phyloP scores from a whole-genome alignment of 1,140 invertebrate genomes.

The Drosophila nebulosa region DNA sequence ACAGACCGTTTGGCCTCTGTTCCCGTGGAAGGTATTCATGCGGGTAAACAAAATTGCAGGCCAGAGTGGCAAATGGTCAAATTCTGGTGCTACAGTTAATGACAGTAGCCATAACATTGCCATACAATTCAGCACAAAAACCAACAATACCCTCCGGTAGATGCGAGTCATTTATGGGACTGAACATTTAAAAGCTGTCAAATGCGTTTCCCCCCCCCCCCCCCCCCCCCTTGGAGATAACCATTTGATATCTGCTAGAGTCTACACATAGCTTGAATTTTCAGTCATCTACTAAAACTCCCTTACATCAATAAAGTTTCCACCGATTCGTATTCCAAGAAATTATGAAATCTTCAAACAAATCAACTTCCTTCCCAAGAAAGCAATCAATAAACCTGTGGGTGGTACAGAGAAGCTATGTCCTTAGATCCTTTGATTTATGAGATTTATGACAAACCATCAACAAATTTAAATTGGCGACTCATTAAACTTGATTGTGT shows the following conservation, averaged over 20 bases:
- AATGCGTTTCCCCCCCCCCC: not conserved
- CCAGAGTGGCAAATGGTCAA: not conserved
- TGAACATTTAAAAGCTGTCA: slow-evolving; percentile 22
- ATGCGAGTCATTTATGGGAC: slow-evolving; percentile 17
- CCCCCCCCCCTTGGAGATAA: not conserved
- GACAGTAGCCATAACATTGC: slow-evolving; percentile 15
- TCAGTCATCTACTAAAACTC: too few relatives aligned
- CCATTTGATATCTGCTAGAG: not conserved
- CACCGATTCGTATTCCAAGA: not conserved
- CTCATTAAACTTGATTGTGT: slow-evolving; percentile 50
- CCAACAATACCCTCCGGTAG: slow-evolving; percentile 9
- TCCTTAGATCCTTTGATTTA: slow-evolving; percentile 37
- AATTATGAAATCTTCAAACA: slow-evolving; percentile 18
- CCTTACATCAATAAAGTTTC: not conserved
- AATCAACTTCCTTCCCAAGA: slow-evolving; percentile 17
- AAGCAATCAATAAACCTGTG: slow-evolving; percentile 40
- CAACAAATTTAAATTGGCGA: slow-evolving; percentile 14
- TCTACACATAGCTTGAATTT: not conserved
- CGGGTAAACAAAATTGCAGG: not conserved
- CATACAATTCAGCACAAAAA: slow-evolving; percentile 27
- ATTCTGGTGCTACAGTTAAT: slow-evolving; percentile 34
- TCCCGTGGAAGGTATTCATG: not conserved
- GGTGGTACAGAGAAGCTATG: not conserved
- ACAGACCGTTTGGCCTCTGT: slow-evolving; percentile 27
- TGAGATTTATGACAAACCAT: slow-evolving; percentile 43